A percentile compares a stretch with the other conserved stretches of the same genome.
These are phyloP conservation scores for Acrossocheilus fasciatus DNA, from an alignment of 2,797 vertebrate genomes.

Conservation along the genomic window DNA sequence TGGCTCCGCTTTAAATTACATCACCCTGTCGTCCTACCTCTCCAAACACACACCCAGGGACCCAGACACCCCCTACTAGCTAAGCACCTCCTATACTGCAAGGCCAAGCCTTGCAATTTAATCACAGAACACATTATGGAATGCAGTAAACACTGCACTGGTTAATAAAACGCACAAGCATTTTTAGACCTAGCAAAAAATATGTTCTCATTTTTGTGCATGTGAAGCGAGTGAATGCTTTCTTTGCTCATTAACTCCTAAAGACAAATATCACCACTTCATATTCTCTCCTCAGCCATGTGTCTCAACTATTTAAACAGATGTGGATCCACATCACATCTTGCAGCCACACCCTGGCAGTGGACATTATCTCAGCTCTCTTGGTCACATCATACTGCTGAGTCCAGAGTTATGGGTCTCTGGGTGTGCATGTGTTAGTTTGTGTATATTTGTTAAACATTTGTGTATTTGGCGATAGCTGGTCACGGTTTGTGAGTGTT, in stretches of 20 bases:
- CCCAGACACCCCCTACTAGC: conserved; percentile 32
- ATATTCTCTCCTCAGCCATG: neutral
- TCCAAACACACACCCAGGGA: conserved; percentile 29
- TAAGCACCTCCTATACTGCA: conserved; percentile 13
- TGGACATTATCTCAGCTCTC: conserved; percentile 26
- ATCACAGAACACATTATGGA: conserved; percentile 1
- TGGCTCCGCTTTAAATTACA: conserved; percentile 44
- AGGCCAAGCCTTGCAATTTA: conserved; percentile 17
- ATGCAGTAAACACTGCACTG: neutral
- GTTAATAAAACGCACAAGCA: neutral
- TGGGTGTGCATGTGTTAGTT: neutral
- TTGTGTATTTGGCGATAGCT: neutral
- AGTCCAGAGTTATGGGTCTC: neutral
- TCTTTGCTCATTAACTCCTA: neutral
- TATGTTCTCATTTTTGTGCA: neutral
- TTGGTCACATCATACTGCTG: conserved; percentile 20
- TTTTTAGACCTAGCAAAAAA: conserved; percentile 2
- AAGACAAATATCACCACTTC: neutral
- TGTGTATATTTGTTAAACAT: conserved; percentile 1
- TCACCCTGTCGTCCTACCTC: conserved; percentile 7
- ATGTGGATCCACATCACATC: conserved; percentile 28
- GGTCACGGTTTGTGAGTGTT: neutral
- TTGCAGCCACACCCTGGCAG: conserved; percentile 54
- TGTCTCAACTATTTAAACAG: conserved; percentile 12
- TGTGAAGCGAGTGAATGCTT: neutral